phyloP scores from a whole-genome alignment of 2,113 vertebrate genomes.

The Hepsetus odoe region DNA sequence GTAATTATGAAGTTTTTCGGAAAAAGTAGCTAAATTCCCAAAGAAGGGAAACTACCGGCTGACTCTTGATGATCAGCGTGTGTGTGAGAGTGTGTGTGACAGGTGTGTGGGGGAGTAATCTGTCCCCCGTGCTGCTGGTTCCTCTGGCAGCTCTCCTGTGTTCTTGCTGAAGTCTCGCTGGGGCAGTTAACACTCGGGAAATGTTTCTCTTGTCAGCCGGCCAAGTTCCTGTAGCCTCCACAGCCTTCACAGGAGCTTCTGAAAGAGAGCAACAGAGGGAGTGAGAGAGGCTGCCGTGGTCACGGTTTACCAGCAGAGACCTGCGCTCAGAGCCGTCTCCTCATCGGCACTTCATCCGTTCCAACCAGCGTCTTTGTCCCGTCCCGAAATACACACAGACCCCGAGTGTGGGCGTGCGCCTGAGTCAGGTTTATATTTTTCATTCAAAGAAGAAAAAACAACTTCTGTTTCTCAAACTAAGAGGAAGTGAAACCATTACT shows the following conservation, averaged over 20 bases:
- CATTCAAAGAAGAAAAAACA: no score
- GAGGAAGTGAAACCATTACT: no score
- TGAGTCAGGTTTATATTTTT: not conserved
- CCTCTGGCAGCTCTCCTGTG: not conserved
- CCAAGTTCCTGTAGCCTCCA: not conserved
- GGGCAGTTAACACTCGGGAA: constrained; percentile 31
- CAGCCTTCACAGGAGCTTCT: constrained; percentile 8
- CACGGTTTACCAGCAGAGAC: not conserved
- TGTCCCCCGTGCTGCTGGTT: constrained; percentile 5
- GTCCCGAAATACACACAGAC: not conserved
- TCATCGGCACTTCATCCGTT: not conserved
- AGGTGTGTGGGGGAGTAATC: constrained; percentile 3
- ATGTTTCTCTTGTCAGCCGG: constrained; percentile 16
- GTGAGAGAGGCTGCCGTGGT: not conserved
- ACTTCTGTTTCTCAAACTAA: no score
- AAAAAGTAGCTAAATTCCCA: not conserved
- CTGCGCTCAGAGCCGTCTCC: not conserved
- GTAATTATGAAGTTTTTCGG: no score
- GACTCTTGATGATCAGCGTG: not conserved
- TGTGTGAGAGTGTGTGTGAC: not conserved
- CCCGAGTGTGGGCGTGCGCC: constrained; percentile 6
- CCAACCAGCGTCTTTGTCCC: not conserved
- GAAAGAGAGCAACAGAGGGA: not conserved
- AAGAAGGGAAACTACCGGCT: no score
- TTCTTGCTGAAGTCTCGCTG: constrained; percentile 14